Conservation (phyloP, 2,797 vertebrate genomes). For the Phoxinus dragarum region DNA sequence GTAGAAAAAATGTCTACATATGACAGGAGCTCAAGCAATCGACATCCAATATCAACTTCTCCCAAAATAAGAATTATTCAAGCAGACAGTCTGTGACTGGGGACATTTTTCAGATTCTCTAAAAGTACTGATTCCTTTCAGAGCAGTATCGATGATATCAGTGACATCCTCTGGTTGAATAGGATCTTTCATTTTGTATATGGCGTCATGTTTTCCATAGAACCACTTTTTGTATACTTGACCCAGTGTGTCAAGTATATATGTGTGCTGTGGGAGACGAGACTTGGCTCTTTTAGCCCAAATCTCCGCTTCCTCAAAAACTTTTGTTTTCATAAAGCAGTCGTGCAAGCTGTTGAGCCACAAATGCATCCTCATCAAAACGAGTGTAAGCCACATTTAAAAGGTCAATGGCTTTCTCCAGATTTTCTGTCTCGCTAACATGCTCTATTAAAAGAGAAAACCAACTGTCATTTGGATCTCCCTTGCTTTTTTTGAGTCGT, state of each 20-base stretch:
- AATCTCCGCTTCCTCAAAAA: conserved; percentile 77
- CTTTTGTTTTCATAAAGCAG: conserved; percentile 74
- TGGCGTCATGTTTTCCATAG: conserved; percentile 63
- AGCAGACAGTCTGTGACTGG: conserved; percentile 70
- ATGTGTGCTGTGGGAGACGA: conserved; percentile 76
- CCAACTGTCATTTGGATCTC: conserved; percentile 77
- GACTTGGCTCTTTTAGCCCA: conserved; percentile 80
- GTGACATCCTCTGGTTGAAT: conserved; percentile 56
- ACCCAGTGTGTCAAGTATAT: conserved; percentile 84
- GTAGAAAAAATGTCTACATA: conserved; percentile 69
- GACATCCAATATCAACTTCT: conserved; percentile 82
- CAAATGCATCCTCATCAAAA: conserved; percentile 78
- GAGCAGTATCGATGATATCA: conserved; percentile 74
- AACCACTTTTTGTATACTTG: conserved; percentile 87
- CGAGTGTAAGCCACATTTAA: conserved; percentile 73
- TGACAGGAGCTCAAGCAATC: conserved; percentile 79
- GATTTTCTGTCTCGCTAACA: conserved; percentile 67
- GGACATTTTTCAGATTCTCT: conserved; percentile 74
- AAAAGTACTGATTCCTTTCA: conserved; percentile 83
- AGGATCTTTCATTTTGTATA: conserved; percentile 63
- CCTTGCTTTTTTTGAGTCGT: conserved; percentile 78
- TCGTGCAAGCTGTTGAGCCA: conserved; percentile 87
- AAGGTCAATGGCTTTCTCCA: conserved; percentile 76
- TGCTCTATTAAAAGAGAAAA: conserved; percentile 86
- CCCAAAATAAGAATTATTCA: conserved; percentile 78